Base-by-base conservation (phyloP, 2,888 invertebrate genomes). In the Monochamus alternatus region DNA sequence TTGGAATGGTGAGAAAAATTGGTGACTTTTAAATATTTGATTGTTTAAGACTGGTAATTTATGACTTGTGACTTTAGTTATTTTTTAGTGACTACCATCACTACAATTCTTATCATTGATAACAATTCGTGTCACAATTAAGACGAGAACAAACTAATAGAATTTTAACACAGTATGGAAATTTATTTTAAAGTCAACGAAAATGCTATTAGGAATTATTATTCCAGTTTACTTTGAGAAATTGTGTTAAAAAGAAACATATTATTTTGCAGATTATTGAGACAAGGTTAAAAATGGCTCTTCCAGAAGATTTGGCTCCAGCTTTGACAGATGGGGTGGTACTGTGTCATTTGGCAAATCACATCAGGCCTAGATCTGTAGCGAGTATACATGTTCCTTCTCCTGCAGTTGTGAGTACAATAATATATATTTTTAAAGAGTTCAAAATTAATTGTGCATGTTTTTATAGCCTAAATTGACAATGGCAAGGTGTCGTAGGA, bases 351-450 rank as follows among this genome's bases (percentile, higher is more conserved):
- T 91, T 98, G 83, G 97, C 97, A 71, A 98, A 98, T 89, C 95
- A 96, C 89, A 95, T 98, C 84, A 93, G 95, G 77, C 97, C 98
- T 59, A 92, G 97, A 82, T 94, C 97, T 68, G 97, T 98, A 74
- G 96, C 95, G 80, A 97, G 96, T 85, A 97, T 98, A 80, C 98
- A 98, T 90, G 98, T 98, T 85, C 98, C 98, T 79, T 97, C 96
- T 81, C 95, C 96, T 66, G 95, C 96, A 83, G 96, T 96, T 92
- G 96, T 96, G 89, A 92, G 93, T 90, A 44, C 9, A 14, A 10
- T 22, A 30, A 22, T 47, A 44, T 30, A 38, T 31, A 38, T 62
- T 62, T 12, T 12, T 62, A 32, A 12, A 3, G 5, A 12, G 12
- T 52, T 52, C 22, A 14, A 55, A n/a, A 14, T 55, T 5, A 3